These are phyloP conservation scores for Poeciliopsis prolifica DNA, from an alignment of 2,113 vertebrate genomes.

Conservation along the genomic window DNA sequence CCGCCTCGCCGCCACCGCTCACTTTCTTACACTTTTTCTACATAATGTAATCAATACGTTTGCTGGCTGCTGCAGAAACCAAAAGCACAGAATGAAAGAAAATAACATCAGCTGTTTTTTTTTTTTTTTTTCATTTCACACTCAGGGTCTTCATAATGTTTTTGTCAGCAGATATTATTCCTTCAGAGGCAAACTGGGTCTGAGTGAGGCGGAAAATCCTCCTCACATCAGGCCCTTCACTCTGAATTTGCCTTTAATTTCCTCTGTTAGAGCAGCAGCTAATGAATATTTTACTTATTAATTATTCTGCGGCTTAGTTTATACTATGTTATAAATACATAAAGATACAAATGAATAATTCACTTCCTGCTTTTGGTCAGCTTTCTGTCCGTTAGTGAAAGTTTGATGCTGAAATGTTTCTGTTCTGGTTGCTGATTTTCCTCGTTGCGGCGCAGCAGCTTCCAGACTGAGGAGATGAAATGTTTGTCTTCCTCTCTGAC, in stretches of 20 bases:
- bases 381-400: no score
- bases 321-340: no score
- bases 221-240: background rate
- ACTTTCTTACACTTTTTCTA: slow-evolving; percentile 45
- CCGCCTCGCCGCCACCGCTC: slow-evolving; percentile 36
- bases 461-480: slow-evolving; percentile 35
- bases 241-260: background rate
- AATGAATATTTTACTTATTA: no score
- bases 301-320: no score
- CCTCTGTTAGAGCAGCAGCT: no score
- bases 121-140: background rate
- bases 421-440: slow-evolving; percentile 5
- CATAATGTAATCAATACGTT: slow-evolving; percentile 61
- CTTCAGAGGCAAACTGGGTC: background rate
- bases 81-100: slow-evolving; percentile 37
- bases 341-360: no score
- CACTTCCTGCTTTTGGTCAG: no score
- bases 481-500: slow-evolving; percentile 40
- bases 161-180: slow-evolving; percentile 4
- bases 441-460: slow-evolving; percentile 2
- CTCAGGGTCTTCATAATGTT: background rate
- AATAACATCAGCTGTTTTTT: slow-evolving; percentile 3
- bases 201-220: background rate
- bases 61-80: slow-evolving; percentile 31
- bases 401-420: no score